These are phyloP conservation scores for Fragum fragum DNA, from an alignment of 2,888 invertebrate genomes.

Conservation along the genomic window DNA sequence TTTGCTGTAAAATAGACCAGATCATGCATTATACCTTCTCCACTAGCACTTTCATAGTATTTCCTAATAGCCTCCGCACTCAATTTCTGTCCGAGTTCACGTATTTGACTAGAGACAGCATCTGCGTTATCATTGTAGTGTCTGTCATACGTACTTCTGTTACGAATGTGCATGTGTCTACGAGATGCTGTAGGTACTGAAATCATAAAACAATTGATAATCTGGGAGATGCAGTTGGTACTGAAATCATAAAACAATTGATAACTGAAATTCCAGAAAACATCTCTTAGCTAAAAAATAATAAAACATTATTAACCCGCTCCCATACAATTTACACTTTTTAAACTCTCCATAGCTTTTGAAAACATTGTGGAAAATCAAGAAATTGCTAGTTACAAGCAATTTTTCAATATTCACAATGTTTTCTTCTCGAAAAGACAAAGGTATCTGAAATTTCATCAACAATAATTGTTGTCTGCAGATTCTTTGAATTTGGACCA, in stretches of 20 bases:
- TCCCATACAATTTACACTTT: no score
- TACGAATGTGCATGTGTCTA: constrained; percentile 76
- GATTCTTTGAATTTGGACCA: no score
- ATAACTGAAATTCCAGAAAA: no score
- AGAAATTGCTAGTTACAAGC: no score
- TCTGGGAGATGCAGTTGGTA: constrained; percentile 76
- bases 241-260: constrained; percentile 55
- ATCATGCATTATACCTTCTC: constrained; percentile 67
- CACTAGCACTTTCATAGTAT: constrained; percentile 69
- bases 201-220: constrained; percentile 11
- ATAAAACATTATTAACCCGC: no score
- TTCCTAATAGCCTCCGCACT: constrained; percentile 75
- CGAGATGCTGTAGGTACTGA: constrained; percentile 78
- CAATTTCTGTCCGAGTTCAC: constrained; percentile 74
- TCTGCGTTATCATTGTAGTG: constrained; percentile 80
- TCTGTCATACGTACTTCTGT: constrained; percentile 81
- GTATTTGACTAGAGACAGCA: constrained; percentile 72
- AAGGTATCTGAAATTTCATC: no score
- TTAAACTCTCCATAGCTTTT: no score
- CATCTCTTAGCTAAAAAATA: no score
- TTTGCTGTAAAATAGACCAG: not conserved
- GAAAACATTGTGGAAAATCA: no score
- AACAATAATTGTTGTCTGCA: no score
- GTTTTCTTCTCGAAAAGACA: no score
- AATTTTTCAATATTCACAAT: no score